A percentile compares a stretch with the other conserved stretches of the same genome.
These are phyloP conservation scores for Muscina levida DNA, from an alignment of 2,888 invertebrate genomes.

Conservation along the genomic window DNA sequence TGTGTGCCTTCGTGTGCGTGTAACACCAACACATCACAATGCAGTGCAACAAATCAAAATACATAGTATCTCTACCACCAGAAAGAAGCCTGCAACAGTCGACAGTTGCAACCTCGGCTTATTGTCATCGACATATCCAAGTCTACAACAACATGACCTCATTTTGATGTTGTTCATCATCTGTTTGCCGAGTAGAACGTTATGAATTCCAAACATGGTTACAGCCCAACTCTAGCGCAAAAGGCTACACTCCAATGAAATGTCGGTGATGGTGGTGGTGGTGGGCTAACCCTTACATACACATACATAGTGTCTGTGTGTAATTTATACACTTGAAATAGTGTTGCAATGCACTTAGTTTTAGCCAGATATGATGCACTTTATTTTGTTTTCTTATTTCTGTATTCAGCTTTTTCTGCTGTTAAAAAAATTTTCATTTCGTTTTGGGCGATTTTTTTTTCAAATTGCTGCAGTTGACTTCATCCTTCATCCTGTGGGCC, in stretches of 20 bases:
- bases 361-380: conserved; percentile 26
- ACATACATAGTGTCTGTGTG: conserved; percentile 15
- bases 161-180: conserved; percentile 36
- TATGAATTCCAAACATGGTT: conserved; percentile 36
- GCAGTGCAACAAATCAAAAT: conserved; percentile 34
- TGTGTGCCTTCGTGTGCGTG: conserved; percentile 6
- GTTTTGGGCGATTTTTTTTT: conserved; percentile 20
- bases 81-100: conserved; percentile 14
- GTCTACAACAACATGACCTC: conserved; percentile 60
- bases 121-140: conserved; percentile 26
- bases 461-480: conserved; percentile 14
- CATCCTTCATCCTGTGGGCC: not conserved
- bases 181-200: conserved; percentile 19
- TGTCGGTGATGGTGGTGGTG: not conserved
- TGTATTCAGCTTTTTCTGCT: not conserved
- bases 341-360: conserved; percentile 12
- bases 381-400: not conserved
- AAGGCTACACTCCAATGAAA: not conserved
- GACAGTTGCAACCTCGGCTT: conserved; percentile 7
- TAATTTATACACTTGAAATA: conserved; percentile 9
- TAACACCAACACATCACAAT: conserved; percentile 15
- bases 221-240: not conserved
- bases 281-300: not conserved
- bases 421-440: too few species aligned
- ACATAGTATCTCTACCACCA: too few species aligned